Base-by-base conservation (phyloP, 2,797 vertebrate species). In the Acipenser oxyrinchus region DNA sequence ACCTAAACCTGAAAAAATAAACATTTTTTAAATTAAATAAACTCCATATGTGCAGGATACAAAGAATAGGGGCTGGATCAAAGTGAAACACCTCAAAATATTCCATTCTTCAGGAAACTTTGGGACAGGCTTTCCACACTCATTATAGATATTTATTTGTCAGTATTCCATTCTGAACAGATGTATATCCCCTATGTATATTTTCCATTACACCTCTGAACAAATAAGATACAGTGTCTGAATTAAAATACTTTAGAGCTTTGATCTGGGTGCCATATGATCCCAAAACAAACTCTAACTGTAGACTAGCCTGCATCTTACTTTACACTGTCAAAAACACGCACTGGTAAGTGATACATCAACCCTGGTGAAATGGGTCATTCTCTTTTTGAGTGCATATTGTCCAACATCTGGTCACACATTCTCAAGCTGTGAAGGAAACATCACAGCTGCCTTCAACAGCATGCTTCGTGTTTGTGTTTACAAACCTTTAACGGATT, bases 401-500 rank as follows among this genome's bases (percentile, higher is more conserved):
- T 1, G 61, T 69, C 65, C 68, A 63, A 72, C 70, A 74, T 74
- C 73, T 72, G 73, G 70, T 68, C 68, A 67, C 57, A 10, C 73
- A 72, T 71, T 69, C 65, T 66, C 71, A 69, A 49, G 69, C 76
- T 71, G 72, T 74, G 76, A 74, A 67, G 74, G 70, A 75, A 63
- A 71, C 63, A 23, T 64, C 57, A 71, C 70, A 52, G 68, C 68
- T 69, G 67, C n/a, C 6, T 50, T 10, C 69, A 23, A 51, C 51
- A 71, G 69, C 52, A 57, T 10, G 48, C 66, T 18, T 67, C 37
- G 71, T 75, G 73, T 79, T 73, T 76, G 69, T 76, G 71, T 77
- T 77, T 74, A 74, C 74, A 76, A 71, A 77, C 62, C 69, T 71
- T 18, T 68, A 60, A 67, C 73, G 70, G 12, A 11, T 48, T 68